Conservation (phyloP, 2,888 invertebrate species). For the Xylota sylvarum region DNA sequence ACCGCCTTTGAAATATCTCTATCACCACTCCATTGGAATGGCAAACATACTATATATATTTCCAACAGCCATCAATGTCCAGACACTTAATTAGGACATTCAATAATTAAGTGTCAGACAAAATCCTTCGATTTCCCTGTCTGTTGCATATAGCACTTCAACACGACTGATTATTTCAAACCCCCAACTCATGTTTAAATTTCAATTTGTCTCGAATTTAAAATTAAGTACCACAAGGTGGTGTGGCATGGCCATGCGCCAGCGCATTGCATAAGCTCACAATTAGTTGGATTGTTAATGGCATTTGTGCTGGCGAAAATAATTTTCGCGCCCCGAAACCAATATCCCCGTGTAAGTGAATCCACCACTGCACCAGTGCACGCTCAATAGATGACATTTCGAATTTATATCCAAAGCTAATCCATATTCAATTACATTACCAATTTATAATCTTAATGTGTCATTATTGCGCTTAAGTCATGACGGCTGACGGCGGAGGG, state of each 20-base stretch:
- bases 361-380: conserved; percentile 21
- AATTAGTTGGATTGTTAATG: conserved; percentile 60
- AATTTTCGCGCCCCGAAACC: conserved; percentile 13
- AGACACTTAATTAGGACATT: conserved; percentile 31
- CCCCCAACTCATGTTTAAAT: conserved; percentile 17
- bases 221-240: conserved; percentile 26
- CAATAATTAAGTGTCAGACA: conserved; percentile 20
- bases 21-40: neutral
- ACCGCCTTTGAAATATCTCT: neutral
- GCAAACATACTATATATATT: neutral
- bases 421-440: conserved; percentile 76
- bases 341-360: conserved; percentile 30
- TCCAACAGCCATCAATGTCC: neutral
- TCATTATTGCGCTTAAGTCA: conserved; percentile 75
- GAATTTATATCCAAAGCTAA: conserved; percentile 68
- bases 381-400: conserved; percentile 61
- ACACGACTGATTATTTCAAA: conserved; percentile 35
- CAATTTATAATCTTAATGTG: conserved; percentile 77
- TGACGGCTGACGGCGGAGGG: conserved; percentile 48
- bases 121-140: conserved; percentile 32
- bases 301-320: conserved; percentile 12
- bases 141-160: conserved; percentile 27
- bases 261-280: conserved; percentile 67
- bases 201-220: conserved; percentile 61
- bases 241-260: conserved; percentile 26